A percentile compares a stretch with the other conserved stretches of the same genome.
phyloP scores from a whole-genome alignment of 2,888 invertebrate species.

The Tenthredo mesomela region DNA sequence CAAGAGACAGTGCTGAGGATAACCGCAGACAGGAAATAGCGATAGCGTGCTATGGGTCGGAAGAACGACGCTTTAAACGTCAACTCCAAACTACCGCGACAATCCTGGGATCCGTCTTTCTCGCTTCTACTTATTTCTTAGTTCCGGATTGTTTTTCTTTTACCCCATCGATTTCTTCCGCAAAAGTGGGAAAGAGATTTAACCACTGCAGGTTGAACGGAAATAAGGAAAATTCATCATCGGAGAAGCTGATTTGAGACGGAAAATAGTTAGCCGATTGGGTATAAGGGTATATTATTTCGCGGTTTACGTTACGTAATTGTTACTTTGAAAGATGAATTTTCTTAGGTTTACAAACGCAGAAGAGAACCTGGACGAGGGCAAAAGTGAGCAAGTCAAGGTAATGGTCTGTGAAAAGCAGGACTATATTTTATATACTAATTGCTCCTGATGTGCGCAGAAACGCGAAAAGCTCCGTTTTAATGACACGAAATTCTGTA shows the following conservation, averaged over 20 bases:
- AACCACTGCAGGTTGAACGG: background rate
- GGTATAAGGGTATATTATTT: background rate
- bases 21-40: slow-evolving; percentile 27
- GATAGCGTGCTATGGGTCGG: slow-evolving; percentile 20
- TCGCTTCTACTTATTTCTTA: slow-evolving; percentile 19
- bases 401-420: slow-evolving; percentile 62
- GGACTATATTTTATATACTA: slow-evolving; percentile 60
- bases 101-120: background rate
- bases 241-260: background rate
- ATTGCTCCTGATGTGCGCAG: slow-evolving; percentile 60
- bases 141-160: background rate
- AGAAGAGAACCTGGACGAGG: background rate
- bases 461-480: slow-evolving; percentile 50
- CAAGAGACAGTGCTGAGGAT: slow-evolving; percentile 9
- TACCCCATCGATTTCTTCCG: background rate
- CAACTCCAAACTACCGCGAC: slow-evolving; percentile 40
- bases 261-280: background rate
- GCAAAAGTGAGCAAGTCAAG: slow-evolving; percentile 30
- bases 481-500: slow-evolving; percentile 57
- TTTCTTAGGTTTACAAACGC: background rate
- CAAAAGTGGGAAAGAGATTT: background rate
- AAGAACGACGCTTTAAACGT: slow-evolving; percentile 45
- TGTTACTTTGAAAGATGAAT: background rate
- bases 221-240: background rate
- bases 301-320: background rate